Conservation (phyloP, 2,113 vertebrate species). For the Cyanistes caeruleus region DNA sequence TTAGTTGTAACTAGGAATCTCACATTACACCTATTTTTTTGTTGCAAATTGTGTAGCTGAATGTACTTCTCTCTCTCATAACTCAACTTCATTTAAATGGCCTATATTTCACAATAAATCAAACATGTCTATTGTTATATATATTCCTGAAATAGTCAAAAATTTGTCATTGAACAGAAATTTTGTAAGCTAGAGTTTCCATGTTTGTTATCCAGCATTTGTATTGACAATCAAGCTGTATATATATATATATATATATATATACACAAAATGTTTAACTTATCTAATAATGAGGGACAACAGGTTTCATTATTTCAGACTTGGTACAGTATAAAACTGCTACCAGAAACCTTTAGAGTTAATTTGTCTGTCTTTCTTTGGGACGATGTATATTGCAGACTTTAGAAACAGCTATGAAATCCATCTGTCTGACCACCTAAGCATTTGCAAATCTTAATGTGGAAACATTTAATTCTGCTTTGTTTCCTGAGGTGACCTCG, state of each 20-base stretch:
- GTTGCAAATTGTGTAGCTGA: neutral
- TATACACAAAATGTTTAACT: neutral
- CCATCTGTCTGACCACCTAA: neutral
- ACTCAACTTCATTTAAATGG: neutral
- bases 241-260: neutral
- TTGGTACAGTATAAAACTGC: neutral
- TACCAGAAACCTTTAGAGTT: neutral
- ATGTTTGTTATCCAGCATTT: neutral
- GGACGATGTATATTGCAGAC: neutral
- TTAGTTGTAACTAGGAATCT: neutral
- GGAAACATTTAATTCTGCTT: constrained; percentile 28
- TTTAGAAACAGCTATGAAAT: neutral
- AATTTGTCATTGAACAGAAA: neutral
- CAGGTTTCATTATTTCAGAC: neutral
- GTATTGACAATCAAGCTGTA: neutral
- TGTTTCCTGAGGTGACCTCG: neutral
- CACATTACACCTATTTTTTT: neutral
- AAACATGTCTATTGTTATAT: neutral
- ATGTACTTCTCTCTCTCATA: neutral
- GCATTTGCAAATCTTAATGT: neutral
- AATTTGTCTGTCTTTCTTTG: neutral
- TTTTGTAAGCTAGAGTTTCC: neutral
- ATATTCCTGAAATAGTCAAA: neutral
- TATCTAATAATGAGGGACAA: neutral
- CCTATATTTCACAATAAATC: neutral